phyloP scores from a whole-genome alignment of 1,140 invertebrate genomes.

The Heliconius hewitsoni region DNA sequence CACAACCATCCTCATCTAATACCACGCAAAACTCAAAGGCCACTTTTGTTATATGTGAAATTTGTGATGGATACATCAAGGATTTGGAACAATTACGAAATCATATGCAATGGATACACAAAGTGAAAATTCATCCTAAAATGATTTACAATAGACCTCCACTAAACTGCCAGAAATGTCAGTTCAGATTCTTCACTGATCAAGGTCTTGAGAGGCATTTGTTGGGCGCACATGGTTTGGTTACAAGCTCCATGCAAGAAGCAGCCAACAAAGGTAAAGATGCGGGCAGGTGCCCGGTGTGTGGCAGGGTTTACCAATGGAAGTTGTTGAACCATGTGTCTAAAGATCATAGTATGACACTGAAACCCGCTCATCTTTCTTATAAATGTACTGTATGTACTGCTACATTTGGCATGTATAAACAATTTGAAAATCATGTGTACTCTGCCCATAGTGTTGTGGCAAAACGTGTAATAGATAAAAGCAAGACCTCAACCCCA shows the following conservation, averaged over 20 bases:
- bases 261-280: slow-evolving; percentile 97
- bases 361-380: slow-evolving; percentile 95
- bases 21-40: slow-evolving; percentile 69
- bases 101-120: slow-evolving; percentile 98
- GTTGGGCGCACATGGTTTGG: slow-evolving; percentile 95
- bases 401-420: slow-evolving; percentile 97
- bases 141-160: slow-evolving; percentile 97
- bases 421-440: slow-evolving; percentile 97
- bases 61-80: slow-evolving; percentile 97
- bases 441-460: slow-evolving; percentile 96
- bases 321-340: slow-evolving; percentile 95
- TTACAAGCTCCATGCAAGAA: slow-evolving; percentile 97
- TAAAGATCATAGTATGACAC: slow-evolving; percentile 94
- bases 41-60: slow-evolving; percentile 96
- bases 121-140: slow-evolving; percentile 97
- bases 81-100: slow-evolving; percentile 95
- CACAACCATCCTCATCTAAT: slow-evolving; percentile 80
- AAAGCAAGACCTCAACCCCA: slow-evolving; percentile 82
- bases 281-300: slow-evolving; percentile 95
- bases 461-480: slow-evolving; percentile 91
- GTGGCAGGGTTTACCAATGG: slow-evolving; percentile 96
- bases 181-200: slow-evolving; percentile 85
- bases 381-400: slow-evolving; percentile 98
- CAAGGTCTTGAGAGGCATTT: slow-evolving; percentile 96
- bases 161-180: slow-evolving; percentile 94